phyloP scores from a whole-genome alignment of 2,888 invertebrate genomes.

The Platerodrilus igneus region DNA sequence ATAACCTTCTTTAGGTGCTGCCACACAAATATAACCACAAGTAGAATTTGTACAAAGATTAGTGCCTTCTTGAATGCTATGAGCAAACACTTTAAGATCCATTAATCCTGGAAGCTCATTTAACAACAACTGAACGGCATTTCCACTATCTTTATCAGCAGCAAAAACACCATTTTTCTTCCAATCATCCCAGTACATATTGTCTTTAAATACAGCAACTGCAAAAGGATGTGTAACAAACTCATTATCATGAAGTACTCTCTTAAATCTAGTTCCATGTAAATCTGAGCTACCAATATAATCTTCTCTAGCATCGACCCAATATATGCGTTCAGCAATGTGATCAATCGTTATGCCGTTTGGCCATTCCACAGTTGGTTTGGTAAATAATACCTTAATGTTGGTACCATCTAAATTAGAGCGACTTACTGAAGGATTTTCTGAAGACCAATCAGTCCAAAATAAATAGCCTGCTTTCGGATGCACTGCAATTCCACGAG shows the following conservation, averaged over 20 bases:
- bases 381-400: slow-evolving; percentile 60
- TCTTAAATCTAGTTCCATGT: slow-evolving; percentile 63
- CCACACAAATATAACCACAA: slow-evolving; percentile 76
- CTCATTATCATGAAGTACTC: slow-evolving; percentile 56
- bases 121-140: slow-evolving; percentile 51
- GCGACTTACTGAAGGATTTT: slow-evolving; percentile 71
- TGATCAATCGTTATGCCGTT: slow-evolving; percentile 83
- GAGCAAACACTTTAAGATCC: slow-evolving; percentile 79
- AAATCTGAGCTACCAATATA: slow-evolving; percentile 74
- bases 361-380: slow-evolving; percentile 73
- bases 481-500: slow-evolving; percentile 78
- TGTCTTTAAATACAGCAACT: slow-evolving; percentile 78
- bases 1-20: slow-evolving; percentile 59
- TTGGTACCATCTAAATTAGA: slow-evolving; percentile 75
- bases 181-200: slow-evolving; percentile 90
- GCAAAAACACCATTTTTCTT: slow-evolving; percentile 71
- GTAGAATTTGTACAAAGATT: slow-evolving; percentile 62
- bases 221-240: slow-evolving; percentile 80
- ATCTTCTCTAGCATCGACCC: slow-evolving; percentile 81
- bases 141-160: slow-evolving; percentile 73
- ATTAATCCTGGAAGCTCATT: slow-evolving; percentile 66
- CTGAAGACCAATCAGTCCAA: slow-evolving; percentile 85
- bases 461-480: slow-evolving; percentile 75
- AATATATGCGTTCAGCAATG: slow-evolving; percentile 75
- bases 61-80: slow-evolving; percentile 68